Evolutionary conservation across 2,113 vertebrate species (phyloP).

Genomic region (Embiotoca jacksoni): DNA sequence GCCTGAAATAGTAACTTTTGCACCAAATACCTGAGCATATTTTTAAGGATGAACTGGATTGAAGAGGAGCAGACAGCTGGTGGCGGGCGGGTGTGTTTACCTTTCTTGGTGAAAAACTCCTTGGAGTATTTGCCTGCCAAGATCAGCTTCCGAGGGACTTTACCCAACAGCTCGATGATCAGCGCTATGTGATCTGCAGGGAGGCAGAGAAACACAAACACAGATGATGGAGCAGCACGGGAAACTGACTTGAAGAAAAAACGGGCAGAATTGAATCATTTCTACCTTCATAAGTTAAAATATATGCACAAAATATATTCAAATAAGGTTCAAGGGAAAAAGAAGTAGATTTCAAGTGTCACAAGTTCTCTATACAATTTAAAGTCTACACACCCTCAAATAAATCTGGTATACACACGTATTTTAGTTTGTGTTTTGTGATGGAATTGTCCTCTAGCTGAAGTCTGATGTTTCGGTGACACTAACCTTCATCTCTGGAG

Average conservation of each 20-base stretch:
- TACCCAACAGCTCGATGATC: slow-evolving; percentile 97
- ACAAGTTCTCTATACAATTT: no score
- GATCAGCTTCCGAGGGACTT: slow-evolving; percentile 96
- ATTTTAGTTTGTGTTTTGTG: no score
- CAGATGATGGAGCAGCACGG: slow-evolving; percentile 15
- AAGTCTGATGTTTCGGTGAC: slow-evolving; percentile 11
- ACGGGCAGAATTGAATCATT: no score
- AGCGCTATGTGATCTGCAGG: slow-evolving; percentile 95
- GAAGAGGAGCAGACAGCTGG: slow-evolving; percentile 25
- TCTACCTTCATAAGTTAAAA: neutral
- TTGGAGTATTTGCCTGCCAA: slow-evolving; percentile 96
- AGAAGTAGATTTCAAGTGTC: neutral
- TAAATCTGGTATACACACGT: no score
- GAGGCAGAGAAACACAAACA: slow-evolving; percentile 41
- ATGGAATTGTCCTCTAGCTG: neutral
- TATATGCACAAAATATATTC: no score
- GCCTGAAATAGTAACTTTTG: slow-evolving; percentile 37
- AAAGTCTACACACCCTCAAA: no score
- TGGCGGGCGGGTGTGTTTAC: slow-evolving; percentile 77
- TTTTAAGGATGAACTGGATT: slow-evolving; percentile 27
- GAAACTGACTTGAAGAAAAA: neutral
- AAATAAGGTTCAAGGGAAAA: no score
- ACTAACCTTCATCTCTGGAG: slow-evolving; percentile 95
- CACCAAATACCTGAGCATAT: slow-evolving; percentile 15
- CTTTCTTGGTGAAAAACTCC: slow-evolving; percentile 99